Percentiles rank a stretch among this genome's conserved stretches.
Evolutionary conservation across 1,140 invertebrate genomes (phyloP).

Genomic region (Drosophila bocqueti): DNA sequence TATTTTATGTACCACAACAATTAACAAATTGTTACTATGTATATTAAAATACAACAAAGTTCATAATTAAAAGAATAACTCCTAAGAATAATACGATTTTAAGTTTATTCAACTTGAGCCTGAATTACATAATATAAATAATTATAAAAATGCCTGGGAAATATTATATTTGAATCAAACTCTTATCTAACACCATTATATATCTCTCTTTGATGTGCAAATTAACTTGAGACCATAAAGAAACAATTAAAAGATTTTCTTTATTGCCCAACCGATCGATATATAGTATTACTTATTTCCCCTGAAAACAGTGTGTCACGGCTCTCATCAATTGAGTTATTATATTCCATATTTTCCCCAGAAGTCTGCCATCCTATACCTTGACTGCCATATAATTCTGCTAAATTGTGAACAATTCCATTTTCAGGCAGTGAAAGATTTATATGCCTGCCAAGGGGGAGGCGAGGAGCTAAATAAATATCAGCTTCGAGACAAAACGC

Average conservation of each 20-base stretch:
- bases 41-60: background rate
- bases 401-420: conserved; percentile 14
- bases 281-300: background rate
- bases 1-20: too few species aligned
- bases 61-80: background rate
- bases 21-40: background rate
- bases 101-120: background rate
- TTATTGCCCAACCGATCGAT: background rate
- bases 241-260: background rate
- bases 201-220: background rate
- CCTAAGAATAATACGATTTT: background rate
- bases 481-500: conserved; percentile 52
- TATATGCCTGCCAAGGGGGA: conserved; percentile 50
- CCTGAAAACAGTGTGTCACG: conserved; percentile 5
- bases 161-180: background rate
- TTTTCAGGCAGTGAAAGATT: conserved; percentile 51
- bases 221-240: background rate
- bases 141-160: too few species aligned
- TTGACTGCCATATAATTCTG: conserved; percentile 23
- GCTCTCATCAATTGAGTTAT: background rate
- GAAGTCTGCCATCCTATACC: conserved; percentile 24
- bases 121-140: background rate
- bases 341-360: conserved; percentile 14
- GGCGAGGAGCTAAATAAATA: conserved; percentile 56
- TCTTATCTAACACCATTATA: background rate